Evolutionary conservation across 2,113 vertebrate species (phyloP).

Genomic region (Cyanoliseus patagonus): DNA sequence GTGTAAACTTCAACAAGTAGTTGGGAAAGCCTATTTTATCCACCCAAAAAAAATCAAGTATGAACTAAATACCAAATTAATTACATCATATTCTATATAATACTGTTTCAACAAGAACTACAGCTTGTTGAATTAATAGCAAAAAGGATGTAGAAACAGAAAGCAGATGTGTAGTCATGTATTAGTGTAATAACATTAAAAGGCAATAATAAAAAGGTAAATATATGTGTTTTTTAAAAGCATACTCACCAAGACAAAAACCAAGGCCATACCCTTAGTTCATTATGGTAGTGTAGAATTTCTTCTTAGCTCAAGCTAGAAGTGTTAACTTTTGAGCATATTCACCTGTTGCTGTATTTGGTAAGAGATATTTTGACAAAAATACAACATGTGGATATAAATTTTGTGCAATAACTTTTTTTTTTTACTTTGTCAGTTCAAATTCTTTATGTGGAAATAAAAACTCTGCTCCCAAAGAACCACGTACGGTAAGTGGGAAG

Average conservation of each 20-base stretch:
- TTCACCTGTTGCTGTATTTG: neutral
- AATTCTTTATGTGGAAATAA: neutral
- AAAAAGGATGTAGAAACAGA: constrained; percentile 59
- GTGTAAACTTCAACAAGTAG: constrained; percentile 73
- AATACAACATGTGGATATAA: neutral
- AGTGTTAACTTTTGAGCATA: neutral
- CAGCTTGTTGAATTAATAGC: constrained; percentile 49
- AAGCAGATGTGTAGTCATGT: constrained; percentile 51
- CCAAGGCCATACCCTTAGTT: constrained; percentile 20
- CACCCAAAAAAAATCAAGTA: neutral
- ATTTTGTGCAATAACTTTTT: neutral
- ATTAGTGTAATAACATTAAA: constrained; percentile 64
- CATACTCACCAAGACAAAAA: neutral
- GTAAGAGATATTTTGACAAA: constrained; percentile 8
- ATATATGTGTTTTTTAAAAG: neutral
- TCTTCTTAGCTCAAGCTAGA: neutral
- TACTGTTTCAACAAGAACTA: constrained; percentile 70
- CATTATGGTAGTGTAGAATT: constrained; percentile 16
- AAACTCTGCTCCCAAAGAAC: constrained; percentile 34
- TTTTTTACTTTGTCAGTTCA: neutral
- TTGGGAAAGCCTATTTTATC: constrained; percentile 44
- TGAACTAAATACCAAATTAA: constrained; percentile 37
- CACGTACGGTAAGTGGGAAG: neutral
- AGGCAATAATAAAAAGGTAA: constrained; percentile 42
- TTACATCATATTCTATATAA: constrained; percentile 57